Percentiles rank a stretch among this genome's conserved stretches.
phyloP scores from a whole-genome alignment of 2,113 vertebrate genomes.

The Notarius lentiginosus region DNA sequence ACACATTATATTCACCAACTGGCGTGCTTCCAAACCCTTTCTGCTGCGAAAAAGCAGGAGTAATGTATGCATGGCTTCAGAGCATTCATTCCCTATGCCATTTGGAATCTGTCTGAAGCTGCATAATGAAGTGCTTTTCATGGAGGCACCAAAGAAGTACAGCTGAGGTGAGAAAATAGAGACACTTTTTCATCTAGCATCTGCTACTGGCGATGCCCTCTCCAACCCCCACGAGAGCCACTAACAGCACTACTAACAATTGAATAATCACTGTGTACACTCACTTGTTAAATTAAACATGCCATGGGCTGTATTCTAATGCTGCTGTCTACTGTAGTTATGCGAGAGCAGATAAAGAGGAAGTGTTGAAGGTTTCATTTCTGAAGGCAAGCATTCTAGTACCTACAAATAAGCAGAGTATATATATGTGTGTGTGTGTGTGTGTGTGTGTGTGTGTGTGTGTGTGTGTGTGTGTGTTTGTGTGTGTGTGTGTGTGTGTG shows the following conservation, averaged over 20 bases:
- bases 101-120: constrained; percentile 47
- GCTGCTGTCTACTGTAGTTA: constrained; percentile 7
- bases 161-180: constrained; percentile 47
- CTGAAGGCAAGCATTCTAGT: not conserved
- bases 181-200: constrained; percentile 41
- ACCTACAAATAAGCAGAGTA: not conserved
- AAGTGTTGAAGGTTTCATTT: not conserved
- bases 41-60: constrained; percentile 26
- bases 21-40: constrained; percentile 26
- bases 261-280: constrained; percentile 48
- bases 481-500: constrained; percentile 35
- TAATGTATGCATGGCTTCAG: constrained; percentile 46
- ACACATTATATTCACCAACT: constrained; percentile 14
- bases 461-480: not conserved
- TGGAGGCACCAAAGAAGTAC: constrained; percentile 30
- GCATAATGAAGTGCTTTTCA: constrained; percentile 50
- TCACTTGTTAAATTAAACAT: constrained; percentile 50
- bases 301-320: constrained; percentile 29
- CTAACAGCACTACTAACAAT: constrained; percentile 43
- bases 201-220: constrained; percentile 36
- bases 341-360: not conserved
- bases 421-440: too few species aligned
- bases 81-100: constrained; percentile 27
- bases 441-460: too few species aligned
- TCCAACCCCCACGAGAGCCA: constrained; percentile 37